Evolutionary conservation across 2,797 vertebrate species (phyloP), one percentile per base, ranked within the genome.

Genomic region (Merluccius polli): DNA sequence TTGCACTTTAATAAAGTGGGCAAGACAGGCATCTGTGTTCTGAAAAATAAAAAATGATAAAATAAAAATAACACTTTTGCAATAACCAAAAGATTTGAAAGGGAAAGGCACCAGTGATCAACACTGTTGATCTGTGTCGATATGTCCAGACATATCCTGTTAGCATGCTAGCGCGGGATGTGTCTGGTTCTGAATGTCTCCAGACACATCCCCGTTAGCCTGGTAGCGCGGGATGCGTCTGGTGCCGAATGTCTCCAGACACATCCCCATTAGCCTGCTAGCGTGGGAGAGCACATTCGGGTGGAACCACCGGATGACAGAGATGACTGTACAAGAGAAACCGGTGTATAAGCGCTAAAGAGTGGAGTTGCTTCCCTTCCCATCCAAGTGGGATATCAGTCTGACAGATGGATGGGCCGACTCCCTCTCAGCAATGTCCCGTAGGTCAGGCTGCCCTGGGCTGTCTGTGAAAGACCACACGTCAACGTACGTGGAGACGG

Each of bases 401-500:
- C 10, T 0, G 21, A 59, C 52, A 59, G 21, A 59, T 24, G n/a
- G 52, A 59, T 24, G 52, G 21, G 52, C 21, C n/a, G 9, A n/a
- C n/a, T n/a, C 21, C 1, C 52, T n/a, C 21, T 3, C 5, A 59
- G 52, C n/a, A 3, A 7, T n/a, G 52, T n/a, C 2, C n/a, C 9
- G 52, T 24, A 21, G 52, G 52, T 59, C 52, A 24, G 52, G 52
- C 52, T 59, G 52, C 52, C 52, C 52, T 76, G 48, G 48, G 79
- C 83, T 74, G 12, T 85, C 29, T 30, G 65, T 1, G 24, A 27
- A 31, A 68, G 52, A 59, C 52, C 52, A 59, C 52, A 59, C 52
- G 52, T 59, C 52, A 27, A 27, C 12, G 9, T 3, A 68, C 65
- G 24, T 15, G 79, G 78, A 87, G 83, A 87, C 83, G 82, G 80